Evolutionary conservation across 2,113 vertebrate species (phyloP).

Genomic region (Excalfactoria chinensis): DNA sequence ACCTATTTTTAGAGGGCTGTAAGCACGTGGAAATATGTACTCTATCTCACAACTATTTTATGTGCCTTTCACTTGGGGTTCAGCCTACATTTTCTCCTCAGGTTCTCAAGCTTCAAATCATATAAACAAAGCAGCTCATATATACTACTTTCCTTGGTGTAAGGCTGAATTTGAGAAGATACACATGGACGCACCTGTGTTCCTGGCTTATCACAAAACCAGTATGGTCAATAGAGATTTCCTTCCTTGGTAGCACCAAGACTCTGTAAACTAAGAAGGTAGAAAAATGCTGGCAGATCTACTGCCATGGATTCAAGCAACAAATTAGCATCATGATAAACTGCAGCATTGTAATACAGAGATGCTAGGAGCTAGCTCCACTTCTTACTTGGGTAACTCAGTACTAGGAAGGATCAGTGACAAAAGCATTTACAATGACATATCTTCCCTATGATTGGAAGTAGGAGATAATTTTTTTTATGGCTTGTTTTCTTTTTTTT

Average conservation of each 20-base stretch:
- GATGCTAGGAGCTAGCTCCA: background rate
- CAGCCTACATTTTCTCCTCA: background rate
- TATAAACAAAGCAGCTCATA: background rate
- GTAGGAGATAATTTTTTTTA: background rate
- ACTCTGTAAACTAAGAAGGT: background rate
- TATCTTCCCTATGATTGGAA: background rate
- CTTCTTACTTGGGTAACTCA: background rate
- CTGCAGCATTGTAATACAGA: background rate
- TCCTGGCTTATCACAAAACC: background rate
- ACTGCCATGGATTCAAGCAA: background rate
- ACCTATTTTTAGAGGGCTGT: background rate
- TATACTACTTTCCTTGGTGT: background rate
- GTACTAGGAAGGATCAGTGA: background rate
- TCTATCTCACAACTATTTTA: background rate
- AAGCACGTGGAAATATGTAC: background rate
- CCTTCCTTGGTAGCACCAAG: background rate
- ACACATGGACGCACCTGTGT: background rate
- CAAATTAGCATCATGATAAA: background rate
- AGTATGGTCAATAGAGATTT: background rate
- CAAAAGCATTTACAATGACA: constrained; percentile 2
- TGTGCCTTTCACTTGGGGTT: background rate
- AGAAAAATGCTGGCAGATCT: background rate
- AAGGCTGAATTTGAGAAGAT: background rate
- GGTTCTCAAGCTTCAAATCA: background rate
- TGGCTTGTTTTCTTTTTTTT: background rate